Percentiles rank a stretch among this genome's conserved stretches.
Evolutionary conservation across 1,140 invertebrate genomes (phyloP).

Genomic region (Pteromalus puparum): DNA sequence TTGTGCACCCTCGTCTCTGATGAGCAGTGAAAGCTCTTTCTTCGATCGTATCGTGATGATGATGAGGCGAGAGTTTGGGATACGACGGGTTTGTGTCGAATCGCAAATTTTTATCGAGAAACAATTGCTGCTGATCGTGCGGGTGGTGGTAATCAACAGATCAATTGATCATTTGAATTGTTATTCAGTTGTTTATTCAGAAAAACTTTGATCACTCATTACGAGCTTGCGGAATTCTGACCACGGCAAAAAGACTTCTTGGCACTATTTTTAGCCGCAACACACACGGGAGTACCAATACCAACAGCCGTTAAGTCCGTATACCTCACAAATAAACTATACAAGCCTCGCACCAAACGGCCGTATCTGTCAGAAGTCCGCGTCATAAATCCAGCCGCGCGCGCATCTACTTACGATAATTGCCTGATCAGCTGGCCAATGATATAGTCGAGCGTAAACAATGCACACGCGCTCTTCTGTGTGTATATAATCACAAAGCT

Average conservation of each 20-base stretch:
- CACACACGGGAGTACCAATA: neutral
- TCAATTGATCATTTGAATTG: no score
- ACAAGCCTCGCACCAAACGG: neutral
- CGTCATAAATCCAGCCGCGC: slow-evolving; percentile 1
- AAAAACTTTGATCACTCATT: no score
- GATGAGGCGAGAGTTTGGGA: no score
- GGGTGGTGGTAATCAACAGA: no score
- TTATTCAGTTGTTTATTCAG: no score
- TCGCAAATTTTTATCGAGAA: no score
- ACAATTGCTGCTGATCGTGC: no score
- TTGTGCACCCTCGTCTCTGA: no score
- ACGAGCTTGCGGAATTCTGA: no score
- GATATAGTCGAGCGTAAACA: neutral
- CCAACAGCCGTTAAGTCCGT: no score
- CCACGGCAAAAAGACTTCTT: neutral
- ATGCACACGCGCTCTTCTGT: neutral
- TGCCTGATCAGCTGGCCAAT: slow-evolving; percentile 23
- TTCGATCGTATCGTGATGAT: no score
- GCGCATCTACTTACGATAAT: slow-evolving; percentile 26
- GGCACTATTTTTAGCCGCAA: neutral
- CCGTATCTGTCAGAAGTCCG: neutral
- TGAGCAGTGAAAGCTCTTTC: neutral
- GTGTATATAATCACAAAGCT: slow-evolving; percentile 21
- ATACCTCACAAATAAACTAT: neutral
- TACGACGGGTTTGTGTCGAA: no score